Conservation (phyloP, 2,888 invertebrate genomes). For the Rhorus exstirpatorius region DNA sequence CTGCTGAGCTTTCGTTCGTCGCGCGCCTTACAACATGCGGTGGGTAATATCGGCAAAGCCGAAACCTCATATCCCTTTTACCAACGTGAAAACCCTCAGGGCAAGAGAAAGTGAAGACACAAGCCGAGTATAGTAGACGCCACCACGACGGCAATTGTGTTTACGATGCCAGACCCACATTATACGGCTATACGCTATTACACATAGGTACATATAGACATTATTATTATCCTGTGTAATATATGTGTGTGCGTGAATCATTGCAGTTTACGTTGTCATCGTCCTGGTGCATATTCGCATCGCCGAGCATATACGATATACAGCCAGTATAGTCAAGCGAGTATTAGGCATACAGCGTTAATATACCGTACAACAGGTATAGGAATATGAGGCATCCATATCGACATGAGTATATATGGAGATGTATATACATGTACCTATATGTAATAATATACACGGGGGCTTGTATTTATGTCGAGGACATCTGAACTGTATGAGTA, state of each 20-base stretch:
- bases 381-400: not conserved
- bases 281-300: slow-evolving; percentile 20
- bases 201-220: slow-evolving; percentile 5
- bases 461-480: not conserved
- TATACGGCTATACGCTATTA: slow-evolving; percentile 5
- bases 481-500: slow-evolving; percentile 5
- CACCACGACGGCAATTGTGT: slow-evolving; percentile 65
- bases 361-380: not conserved
- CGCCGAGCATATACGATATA: slow-evolving; percentile 1
- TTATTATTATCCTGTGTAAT: slow-evolving; percentile 2
- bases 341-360: slow-evolving; percentile 3
- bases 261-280: slow-evolving; percentile 64
- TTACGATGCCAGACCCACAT: slow-evolving; percentile 61
- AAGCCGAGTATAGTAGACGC: slow-evolving; percentile 35
- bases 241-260: slow-evolving; percentile 31
- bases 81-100: slow-evolving; percentile 38
- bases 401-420: not conserved
- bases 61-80: slow-evolving; percentile 43
- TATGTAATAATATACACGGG: slow-evolving; percentile 1
- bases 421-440: not conserved
- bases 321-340: slow-evolving; percentile 3
- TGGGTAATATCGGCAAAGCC: slow-evolving; percentile 65
- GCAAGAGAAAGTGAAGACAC: slow-evolving; percentile 50
- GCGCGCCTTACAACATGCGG: slow-evolving; percentile 47
- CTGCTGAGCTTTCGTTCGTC: slow-evolving; percentile 23